Percentiles rank a stretch among this genome's conserved stretches.
Conservation (phyloP, 1,140 invertebrate species). For the Drosophila kohkoa region DNA sequence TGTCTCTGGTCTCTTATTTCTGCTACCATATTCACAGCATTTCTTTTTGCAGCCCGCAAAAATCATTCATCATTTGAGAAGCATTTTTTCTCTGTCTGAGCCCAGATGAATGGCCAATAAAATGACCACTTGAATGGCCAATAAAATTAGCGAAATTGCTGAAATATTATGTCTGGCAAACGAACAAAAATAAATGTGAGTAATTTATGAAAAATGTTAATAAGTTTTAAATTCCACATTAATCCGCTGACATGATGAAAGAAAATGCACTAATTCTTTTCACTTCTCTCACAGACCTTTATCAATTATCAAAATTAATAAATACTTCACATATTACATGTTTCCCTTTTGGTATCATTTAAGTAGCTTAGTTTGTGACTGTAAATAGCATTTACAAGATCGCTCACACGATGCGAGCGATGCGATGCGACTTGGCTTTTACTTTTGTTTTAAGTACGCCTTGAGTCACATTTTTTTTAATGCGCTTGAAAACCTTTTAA, state of each 20-base stretch:
- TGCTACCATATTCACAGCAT: conserved; percentile 6
- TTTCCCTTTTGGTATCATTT: conserved; percentile 1
- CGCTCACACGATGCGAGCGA: conserved; percentile 47
- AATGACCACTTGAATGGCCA: conserved; percentile 29
- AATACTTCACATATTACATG: conserved; percentile 22
- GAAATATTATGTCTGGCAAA: conserved; percentile 4
- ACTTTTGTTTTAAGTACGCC: conserved; percentile 69
- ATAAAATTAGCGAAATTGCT: conserved; percentile 23
- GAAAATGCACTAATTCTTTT: not conserved
- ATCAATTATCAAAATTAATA: conserved; percentile 6
- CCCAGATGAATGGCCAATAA: conserved; percentile 18
- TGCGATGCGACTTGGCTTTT: conserved; percentile 61
- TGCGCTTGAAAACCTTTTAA: conserved; percentile 74
- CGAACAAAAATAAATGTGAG: not conserved
- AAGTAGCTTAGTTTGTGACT: conserved; percentile 23
- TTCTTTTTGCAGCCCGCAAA: conserved; percentile 15
- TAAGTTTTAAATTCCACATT: not conserved
- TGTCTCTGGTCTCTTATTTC: conserved; percentile 4
- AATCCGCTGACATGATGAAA: not conserved
- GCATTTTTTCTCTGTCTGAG: not conserved
- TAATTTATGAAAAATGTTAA: not conserved
- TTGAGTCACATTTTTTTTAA: conserved; percentile 38
- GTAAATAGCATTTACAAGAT: conserved; percentile 11
- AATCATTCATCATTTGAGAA: conserved; percentile 29
- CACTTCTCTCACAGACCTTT: not conserved